Evolutionary conservation across 64 coral and sea anemone species (phyloP).

Genomic region (Dendronephthya gigantea): DNA sequence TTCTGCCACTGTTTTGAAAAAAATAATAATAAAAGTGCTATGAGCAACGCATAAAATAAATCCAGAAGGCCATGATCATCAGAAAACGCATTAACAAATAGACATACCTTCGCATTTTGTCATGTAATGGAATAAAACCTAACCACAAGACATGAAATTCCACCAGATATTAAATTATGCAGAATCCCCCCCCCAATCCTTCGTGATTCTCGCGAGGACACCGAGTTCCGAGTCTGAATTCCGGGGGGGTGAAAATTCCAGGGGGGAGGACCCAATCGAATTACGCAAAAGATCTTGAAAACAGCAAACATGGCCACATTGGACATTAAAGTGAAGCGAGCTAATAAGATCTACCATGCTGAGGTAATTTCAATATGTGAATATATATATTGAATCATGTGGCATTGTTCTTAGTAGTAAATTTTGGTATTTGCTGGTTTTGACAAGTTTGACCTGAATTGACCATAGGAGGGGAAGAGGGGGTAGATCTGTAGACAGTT

Average conservation of each 20-base stretch:
- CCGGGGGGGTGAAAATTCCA: too few relatives aligned
- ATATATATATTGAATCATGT: too few relatives aligned
- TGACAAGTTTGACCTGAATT: too few relatives aligned
- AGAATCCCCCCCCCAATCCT: neutral
- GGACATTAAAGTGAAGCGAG: neutral
- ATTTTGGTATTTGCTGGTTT: too few relatives aligned
- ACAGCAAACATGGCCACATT: neutral
- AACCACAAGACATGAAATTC: neutral
- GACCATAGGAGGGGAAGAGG: too few relatives aligned
- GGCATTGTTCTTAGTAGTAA: too few relatives aligned
- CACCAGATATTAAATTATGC: too few relatives aligned
- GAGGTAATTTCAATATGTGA: neutral
- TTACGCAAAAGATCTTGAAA: too few relatives aligned
- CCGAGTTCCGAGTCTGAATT: neutral
- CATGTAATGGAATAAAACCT: neutral
- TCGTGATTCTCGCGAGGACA: neutral
- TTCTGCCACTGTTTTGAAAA: constrained; percentile 51
- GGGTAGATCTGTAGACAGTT: too few relatives aligned
- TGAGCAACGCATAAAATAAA: neutral
- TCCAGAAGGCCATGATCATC: neutral
- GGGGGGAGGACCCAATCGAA: too few relatives aligned
- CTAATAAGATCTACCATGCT: neutral
- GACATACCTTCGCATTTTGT: constrained; percentile 2
- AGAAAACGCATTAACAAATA: neutral
- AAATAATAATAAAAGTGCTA: neutral